Conservation (phyloP, 2,113 vertebrate genomes). For the Siniperca knerii region DNA sequence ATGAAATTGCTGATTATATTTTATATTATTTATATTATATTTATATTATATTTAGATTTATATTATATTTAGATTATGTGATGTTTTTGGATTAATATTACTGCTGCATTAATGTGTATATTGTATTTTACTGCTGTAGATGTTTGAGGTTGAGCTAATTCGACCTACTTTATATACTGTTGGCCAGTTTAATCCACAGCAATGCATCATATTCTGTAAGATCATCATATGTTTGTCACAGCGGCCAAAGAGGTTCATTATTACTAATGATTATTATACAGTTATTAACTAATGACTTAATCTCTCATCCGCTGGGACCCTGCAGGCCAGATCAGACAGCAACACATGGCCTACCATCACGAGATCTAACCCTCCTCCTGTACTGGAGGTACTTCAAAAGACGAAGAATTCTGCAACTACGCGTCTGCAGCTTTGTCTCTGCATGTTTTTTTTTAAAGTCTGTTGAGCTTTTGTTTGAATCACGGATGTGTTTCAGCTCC, state of each 20-base stretch:
- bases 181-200: no score
- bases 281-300: constrained; percentile 2
- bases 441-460: not conserved
- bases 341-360: constrained; percentile 8
- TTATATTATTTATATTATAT: no score
- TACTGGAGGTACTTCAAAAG: not conserved
- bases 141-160: no score
- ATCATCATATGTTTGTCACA: not conserved
- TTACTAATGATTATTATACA: no score
- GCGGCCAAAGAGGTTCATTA: not conserved
- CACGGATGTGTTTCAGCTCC: not conserved
- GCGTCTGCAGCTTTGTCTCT: not conserved
- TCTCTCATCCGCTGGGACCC: not conserved
- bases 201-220: no score
- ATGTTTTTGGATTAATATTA: no score
- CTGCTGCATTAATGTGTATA: no score
- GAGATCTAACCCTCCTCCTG: not conserved
- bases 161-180: no score
- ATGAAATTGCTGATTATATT: no score
- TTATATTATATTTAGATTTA: no score
- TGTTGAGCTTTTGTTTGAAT: not conserved
- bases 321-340: not conserved
- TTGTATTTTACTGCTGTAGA: no score
- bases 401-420: not conserved
- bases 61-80: no score